A percentile compares a stretch with the other conserved stretches of the same genome.
These are phyloP conservation scores for Orientallactaga sibirica DNA, from an alignment of 2,797 vertebrate species.

Conservation along the genomic window DNA sequence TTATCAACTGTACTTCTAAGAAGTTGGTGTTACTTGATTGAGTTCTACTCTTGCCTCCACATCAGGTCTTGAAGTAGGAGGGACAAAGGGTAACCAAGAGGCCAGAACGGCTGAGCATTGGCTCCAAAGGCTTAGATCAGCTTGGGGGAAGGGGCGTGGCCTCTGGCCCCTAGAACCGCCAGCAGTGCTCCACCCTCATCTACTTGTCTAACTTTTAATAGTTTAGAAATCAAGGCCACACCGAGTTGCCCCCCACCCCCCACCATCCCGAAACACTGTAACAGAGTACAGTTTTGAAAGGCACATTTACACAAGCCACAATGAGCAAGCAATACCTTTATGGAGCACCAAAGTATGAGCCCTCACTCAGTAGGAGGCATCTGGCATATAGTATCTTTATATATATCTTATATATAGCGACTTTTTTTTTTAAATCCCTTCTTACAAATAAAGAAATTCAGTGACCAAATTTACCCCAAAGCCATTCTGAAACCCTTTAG, in stretches of 20 bases:
- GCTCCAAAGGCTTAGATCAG: background rate
- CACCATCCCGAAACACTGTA: no score
- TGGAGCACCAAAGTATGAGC: background rate
- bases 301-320: constrained; percentile 37
- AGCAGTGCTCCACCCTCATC: constrained; percentile 16
- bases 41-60: background rate
- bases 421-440: background rate
- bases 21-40: background rate
- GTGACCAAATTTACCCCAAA: background rate
- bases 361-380: background rate
- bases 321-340: background rate
- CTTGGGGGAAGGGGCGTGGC: background rate
- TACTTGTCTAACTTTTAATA: background rate
- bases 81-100: background rate
- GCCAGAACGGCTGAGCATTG: background rate
- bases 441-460: constrained; percentile 5
- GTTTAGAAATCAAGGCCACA: constrained; percentile 45
- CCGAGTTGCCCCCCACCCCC: background rate
- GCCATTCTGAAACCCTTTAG: background rate
- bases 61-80: background rate
- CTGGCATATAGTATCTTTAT: background rate
- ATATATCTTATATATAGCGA: background rate
- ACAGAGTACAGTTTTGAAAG: constrained; percentile 15
- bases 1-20: background rate
- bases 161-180: background rate